Evolutionary conservation across 2,888 invertebrate genomes (phyloP), one percentile per base, ranked within the genome.

Genomic region (Pristionchus fissidentatus): DNA sequence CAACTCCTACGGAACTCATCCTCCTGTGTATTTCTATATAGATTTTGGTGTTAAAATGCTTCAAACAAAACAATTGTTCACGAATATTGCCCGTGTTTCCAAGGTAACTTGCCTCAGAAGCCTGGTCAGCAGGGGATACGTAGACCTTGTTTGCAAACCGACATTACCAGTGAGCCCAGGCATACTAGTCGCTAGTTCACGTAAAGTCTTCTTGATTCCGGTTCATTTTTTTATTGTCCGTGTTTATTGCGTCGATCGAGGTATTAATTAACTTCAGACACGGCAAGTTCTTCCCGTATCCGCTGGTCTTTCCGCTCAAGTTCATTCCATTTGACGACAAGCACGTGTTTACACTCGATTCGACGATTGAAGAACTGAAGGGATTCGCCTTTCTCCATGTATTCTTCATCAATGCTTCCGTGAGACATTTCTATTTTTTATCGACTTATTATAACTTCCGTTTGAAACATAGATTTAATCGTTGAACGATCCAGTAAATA

Each of bases 321-420:
- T 90, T 90, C 75, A 87, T 89, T 26, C 86, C 87, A 0, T 91
- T 85, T 83, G 87, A 88, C n/a, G 88, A 89, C 10, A 81, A 83
- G 66, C 66, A 86, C 13, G 87, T 89, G 66, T 89, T 88, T 66
- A 85, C 85, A 62, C 84, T 87, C 26, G 84, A 86, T 49, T 83
- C 86, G 13, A 57, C 86, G 15, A 83, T 86, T 4, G 82, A 84
- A 1, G 85, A 87, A 29, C 84, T 87, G 35, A 84, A 85, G 7
- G 84, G 85, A 41, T 85, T 87, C 32, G 90, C 90, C 13, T 91
- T 88, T 83, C 82, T 91, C 10, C 91, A 91, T 83, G 73, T 91
- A 22, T 91, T 87, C 85, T 90, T 90, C 83, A 87, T 91, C 78
- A 86, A 84, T 86, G 87, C 87, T 15, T 80, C 87, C 43, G 90